Evolutionary conservation across 2,888 invertebrate species (phyloP), one percentile per base, ranked within the genome.

Genomic region (Coelinius sp.): DNA sequence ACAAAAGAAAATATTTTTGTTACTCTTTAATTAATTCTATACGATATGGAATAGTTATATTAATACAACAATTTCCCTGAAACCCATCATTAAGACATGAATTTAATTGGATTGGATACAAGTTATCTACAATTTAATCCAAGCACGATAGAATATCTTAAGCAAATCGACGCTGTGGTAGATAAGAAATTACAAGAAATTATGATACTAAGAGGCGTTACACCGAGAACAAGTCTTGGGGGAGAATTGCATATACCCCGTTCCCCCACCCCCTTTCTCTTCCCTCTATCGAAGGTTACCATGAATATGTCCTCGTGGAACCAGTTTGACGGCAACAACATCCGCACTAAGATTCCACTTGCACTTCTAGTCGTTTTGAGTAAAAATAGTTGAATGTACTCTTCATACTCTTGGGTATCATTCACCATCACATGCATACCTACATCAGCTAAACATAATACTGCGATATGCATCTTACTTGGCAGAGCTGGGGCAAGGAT

Each of bases 311-410:
- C 71, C 68, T 68, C 71, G 68, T 72, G 68, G 41, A 84, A 85
- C 85, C 84, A 81, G 85, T 84, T 85, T 84, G 81, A 84, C 83
- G 80, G 81, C 83, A 79, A 78, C 77, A 74, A 73, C 73, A 80
- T 76, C 75, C 75, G 78, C 75, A 64, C 53, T 68, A 56, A 68
- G 49, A 72, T 72, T 71, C 66, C 56, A 66, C 56, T 70, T 71
- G 53, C 44, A 56, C 46, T 66, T 46, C 66, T 66, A 68, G 41
- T 56, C 14, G 25, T 46, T 68, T 22, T 46, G 44, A 27, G 46
- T 68, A 72, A 72, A 72, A 72, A 72, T 72, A 72, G 63, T 68
- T 53, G 52, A 35, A 49, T 24, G 63, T 41, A 63, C 63, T 63
- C 63, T 63, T 41, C 17, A 63, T 63, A 59, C 59, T 59, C 35